Base-by-base conservation (phyloP, 92 coral and sea anemone species). In the Umimayanthus kanabou region DNA sequence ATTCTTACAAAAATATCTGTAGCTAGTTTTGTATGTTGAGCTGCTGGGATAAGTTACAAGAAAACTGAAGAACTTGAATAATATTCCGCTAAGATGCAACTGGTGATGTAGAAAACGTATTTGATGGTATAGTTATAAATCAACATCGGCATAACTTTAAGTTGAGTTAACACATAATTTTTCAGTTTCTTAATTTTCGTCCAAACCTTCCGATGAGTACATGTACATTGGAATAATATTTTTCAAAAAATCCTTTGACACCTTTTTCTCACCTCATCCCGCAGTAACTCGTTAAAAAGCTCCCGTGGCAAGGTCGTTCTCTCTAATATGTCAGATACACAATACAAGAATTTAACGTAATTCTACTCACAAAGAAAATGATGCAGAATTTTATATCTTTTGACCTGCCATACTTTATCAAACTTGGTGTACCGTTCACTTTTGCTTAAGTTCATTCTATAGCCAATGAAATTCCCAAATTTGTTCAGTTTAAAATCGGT, bases 391-490 rank as follows among this genome's bases (percentile, higher is more conserved):
- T 13, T 15, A 45, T 30, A 80, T 49, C 70, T 80, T 53, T 53
- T 28, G 37, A 55, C 30, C 40, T 55, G n/a, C 33, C 22, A 13
- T 16, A 40, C 57, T 29, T 53, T 80, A 39, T 55, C 84, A 80
- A 23, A 18, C n/a, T 80, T 80, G 57, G 15, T 50, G 58, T 53
- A 77, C 65, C 13, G 84, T 80, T 80, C 18, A 80, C 49, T 43
- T 43, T 43, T 16, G 47, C 26, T 53, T 33, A 49, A n/a, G 49
- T 43, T 43, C 49, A 80, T 57, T 55, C 37, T 13, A 55, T 30
- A 57, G 28, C 71, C 84, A 80, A 80, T 57, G 84, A 80, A 80
- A 80, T 14, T 13, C 25, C 70, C 61, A 5, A 80, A 55, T 71
- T 33, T 71, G 42, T 1, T 23, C 73, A 67, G 73, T 67, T 58